Base-by-base conservation (phyloP, 2,888 invertebrate species). In the Sinelater perroti region DNA sequence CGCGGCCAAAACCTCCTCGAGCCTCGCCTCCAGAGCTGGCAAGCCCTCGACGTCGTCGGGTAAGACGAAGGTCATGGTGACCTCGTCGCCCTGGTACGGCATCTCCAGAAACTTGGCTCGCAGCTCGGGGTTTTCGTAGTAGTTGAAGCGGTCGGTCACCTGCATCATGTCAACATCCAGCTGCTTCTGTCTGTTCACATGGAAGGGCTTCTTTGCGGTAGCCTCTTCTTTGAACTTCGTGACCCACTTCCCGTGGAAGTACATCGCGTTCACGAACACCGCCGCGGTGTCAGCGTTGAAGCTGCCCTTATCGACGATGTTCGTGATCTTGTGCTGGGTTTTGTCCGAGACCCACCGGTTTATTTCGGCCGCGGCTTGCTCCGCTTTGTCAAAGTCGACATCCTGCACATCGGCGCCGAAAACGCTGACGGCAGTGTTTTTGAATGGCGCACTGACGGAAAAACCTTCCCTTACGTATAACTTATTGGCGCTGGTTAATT, bases 181-280 rank as follows among this genome's bases (percentile, higher is more conserved):
- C 6, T 64, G 42, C 4, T 67, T 54, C 1, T 62, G 62, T 3
- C 59, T 56, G 4, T 56, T 60, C 3, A 49, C 49, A 50, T 67
- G 67, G 55, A 76, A 76, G 10, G 66, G 62, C 11, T 31, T 55
- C 36, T 66, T 67, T n/a, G 11, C 30, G 13, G 72, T 73, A 17
- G 46, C 44, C 47, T 61, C 56, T 3, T 26, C 26, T n/a, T 62
- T 60, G 51, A 66, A 68, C 8, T 57, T 59, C 3, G 57, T 52
- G 8, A 30, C 47, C 73, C 73, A 75, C 52, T 66, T 67, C 28
- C 71, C 76, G 18, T 72, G 69, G 57, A 78, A 75, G 55, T 77
- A 73, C 31, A 77, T 40, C 1, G 76, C 73, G 51, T 77, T 78
- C 1, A 76, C 68, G 31, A 77, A 60, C 6, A 77, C 62, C 38